Conservation (phyloP, 2,888 invertebrate species). For the Deladenus siricidicola region DNA sequence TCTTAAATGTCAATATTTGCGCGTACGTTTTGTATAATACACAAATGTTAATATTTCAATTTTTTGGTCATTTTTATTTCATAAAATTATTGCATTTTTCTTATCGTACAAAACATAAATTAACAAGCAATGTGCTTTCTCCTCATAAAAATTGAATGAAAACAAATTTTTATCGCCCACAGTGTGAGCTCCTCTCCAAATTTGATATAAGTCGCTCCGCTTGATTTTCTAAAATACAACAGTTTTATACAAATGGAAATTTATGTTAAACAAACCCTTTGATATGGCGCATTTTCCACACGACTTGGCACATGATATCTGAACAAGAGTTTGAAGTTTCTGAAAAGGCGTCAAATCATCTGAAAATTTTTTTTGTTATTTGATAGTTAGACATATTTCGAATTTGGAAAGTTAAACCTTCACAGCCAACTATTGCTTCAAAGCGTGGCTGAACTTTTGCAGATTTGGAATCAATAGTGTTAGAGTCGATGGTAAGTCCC, state of each 20-base stretch:
- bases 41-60: too few relatives aligned
- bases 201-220: constrained; percentile 2
- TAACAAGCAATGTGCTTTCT: too few relatives aligned
- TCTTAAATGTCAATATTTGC: too few relatives aligned
- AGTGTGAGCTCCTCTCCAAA: constrained; percentile 1
- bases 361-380: not conserved
- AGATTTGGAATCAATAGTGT: too few relatives aligned
- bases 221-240: constrained; percentile 2
- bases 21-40: too few relatives aligned
- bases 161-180: constrained; percentile 2
- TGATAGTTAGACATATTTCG: not conserved
- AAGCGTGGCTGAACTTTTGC: not conserved
- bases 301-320: constrained; percentile 4
- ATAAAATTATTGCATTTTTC: too few relatives aligned
- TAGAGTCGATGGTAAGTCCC: constrained; percentile 17
- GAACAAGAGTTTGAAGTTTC: constrained; percentile 8
- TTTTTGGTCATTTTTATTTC: too few relatives aligned
- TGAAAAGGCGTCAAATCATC: not conserved
- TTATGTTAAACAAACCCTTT: not conserved
- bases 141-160: too few relatives aligned
- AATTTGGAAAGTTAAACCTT: not conserved
- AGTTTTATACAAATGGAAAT: not conserved
- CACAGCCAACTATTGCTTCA: not conserved
- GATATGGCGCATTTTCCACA: not conserved
- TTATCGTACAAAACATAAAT: too few relatives aligned